Conservation (phyloP, 2,797 vertebrate genomes). For the Siniperca obscura region DNA sequence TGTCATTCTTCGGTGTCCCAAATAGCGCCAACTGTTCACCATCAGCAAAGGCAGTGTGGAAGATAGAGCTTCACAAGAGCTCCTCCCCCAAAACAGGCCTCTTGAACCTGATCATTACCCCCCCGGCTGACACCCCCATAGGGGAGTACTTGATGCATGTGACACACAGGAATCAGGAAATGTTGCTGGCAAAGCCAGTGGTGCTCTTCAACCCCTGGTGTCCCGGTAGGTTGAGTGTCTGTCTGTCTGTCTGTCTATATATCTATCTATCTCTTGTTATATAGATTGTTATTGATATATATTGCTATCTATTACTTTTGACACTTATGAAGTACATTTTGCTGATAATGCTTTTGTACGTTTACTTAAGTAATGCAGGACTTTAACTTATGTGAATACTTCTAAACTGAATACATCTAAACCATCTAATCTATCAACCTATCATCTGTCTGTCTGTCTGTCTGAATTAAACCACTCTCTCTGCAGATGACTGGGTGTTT, state of each 20-base stretch:
- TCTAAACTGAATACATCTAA: background rate
- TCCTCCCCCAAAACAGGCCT: rapidly evolving
- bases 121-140: constrained; percentile 81
- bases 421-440: background rate
- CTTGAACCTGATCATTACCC: constrained; percentile 73
- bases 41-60: constrained; percentile 57
- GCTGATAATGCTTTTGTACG: too few species aligned
- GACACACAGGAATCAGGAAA: constrained; percentile 43
- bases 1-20: constrained; percentile 74
- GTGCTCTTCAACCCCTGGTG: constrained; percentile 89
- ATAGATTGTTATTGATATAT: too few species aligned
- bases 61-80: constrained; percentile 38
- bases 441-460: background rate
- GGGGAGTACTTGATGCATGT: constrained; percentile 83
- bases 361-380: background rate
- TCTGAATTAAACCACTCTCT: background rate
- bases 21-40: rapidly evolving
- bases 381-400: background rate
- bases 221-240: constrained; percentile 67
- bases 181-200: constrained; percentile 54
- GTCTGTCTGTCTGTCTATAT: background rate
- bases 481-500: constrained; percentile 87
- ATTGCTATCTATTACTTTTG: too few species aligned
- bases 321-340: background rate
- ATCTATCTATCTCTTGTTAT: background rate